Evolutionary conservation across 2,113 vertebrate genomes (phyloP).

Genomic region (Piprites chloris): DNA sequence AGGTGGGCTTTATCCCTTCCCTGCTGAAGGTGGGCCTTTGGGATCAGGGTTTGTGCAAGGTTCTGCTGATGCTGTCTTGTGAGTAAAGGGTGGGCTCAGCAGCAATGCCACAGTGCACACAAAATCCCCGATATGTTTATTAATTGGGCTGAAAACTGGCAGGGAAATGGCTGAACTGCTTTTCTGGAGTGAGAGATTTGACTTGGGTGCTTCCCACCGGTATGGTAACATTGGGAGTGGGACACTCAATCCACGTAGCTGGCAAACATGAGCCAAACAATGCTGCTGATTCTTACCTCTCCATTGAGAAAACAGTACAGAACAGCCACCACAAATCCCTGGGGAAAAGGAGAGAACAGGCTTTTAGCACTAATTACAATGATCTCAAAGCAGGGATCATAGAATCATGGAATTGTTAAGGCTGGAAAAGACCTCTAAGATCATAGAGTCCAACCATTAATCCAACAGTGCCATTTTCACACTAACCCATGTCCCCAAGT

Average conservation of each 20-base stretch:
- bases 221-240: neutral
- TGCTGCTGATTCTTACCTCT: constrained; percentile 71
- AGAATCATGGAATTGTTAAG: too few relatives aligned
- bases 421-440: neutral
- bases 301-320: constrained; percentile 85
- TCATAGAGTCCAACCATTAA: neutral
- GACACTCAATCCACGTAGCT: neutral
- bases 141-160: neutral
- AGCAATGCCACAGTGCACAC: neutral
- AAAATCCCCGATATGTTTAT: neutral
- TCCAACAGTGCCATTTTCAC: neutral
- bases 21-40: neutral
- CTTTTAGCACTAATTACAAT: neutral
- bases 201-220: neutral
- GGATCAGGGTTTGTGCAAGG: neutral
- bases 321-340: constrained; percentile 82
- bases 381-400: neutral
- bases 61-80: neutral
- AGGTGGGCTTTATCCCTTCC: neutral
- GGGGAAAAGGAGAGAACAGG: neutral
- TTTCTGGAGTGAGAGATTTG: neutral
- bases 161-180: neutral
- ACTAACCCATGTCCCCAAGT: neutral
- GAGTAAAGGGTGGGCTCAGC: neutral
- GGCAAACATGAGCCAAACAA: neutral